phyloP scores from a whole-genome alignment of 2,888 invertebrate genomes.

The Drosophila kokeensis region DNA sequence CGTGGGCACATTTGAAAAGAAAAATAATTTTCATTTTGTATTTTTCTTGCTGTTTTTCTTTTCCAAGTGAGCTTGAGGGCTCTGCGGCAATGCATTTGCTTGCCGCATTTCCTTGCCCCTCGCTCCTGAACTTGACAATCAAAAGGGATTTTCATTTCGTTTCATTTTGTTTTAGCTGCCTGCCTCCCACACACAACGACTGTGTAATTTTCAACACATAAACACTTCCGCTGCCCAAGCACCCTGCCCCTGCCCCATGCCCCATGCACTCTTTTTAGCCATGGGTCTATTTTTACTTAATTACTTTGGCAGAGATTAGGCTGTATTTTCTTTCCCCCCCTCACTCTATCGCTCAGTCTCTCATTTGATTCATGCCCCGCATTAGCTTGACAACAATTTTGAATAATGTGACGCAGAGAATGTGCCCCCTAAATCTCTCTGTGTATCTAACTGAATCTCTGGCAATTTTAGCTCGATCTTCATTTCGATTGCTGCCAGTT shows the following conservation, averaged over 20 bases:
- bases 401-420: conserved; percentile 34
- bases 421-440: background rate
- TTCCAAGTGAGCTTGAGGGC: conserved; percentile 31
- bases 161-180: conserved; percentile 35
- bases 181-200: conserved; percentile 23
- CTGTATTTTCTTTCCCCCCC: background rate
- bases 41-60: conserved; percentile 10
- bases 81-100: background rate
- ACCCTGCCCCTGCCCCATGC: conserved; percentile 2
- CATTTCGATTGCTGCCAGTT: conserved; percentile 71
- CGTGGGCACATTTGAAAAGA: conserved; percentile 57
- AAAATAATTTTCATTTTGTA: conserved; percentile 49
- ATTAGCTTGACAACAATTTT: conserved; percentile 48
- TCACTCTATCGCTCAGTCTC: background rate
- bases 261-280: conserved; percentile 28
- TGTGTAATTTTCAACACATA: conserved; percentile 60
- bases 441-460: background rate
- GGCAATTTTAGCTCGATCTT: conserved; percentile 44
- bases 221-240: conserved; percentile 65
- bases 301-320: conserved; percentile 65
- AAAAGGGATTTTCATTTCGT: conserved; percentile 70
- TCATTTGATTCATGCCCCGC: conserved; percentile 40
- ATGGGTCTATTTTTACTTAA: conserved; percentile 68
- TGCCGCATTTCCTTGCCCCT: background rate
- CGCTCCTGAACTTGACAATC: conserved; percentile 74